phyloP scores from a whole-genome alignment of 2,888 invertebrate species.

The Chrysopilus asiliformis region DNA sequence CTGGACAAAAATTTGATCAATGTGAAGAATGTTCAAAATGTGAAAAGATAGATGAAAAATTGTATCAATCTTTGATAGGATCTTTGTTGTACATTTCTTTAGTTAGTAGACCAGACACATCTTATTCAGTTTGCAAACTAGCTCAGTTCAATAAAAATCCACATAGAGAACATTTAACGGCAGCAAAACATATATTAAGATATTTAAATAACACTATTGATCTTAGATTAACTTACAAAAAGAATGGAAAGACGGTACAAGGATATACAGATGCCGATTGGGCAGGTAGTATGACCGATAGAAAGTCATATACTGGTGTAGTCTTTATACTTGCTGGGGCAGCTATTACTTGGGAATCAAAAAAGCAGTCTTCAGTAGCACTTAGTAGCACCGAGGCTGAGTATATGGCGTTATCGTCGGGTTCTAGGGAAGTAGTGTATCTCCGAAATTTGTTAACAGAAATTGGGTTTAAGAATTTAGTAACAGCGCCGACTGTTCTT shows the following conservation, averaged over 20 bases:
- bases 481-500: slow-evolving; percentile 1
- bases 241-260: slow-evolving; percentile 9
- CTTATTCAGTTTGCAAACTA: slow-evolving; percentile 8
- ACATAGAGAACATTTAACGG: slow-evolving; percentile 16
- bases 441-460: slow-evolving; percentile 6
- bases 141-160: slow-evolving; percentile 17
- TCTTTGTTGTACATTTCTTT: slow-evolving; percentile 12
- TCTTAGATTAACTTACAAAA: slow-evolving; percentile 12
- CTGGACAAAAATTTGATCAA: not conserved
- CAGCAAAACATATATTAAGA: slow-evolving; percentile 15
- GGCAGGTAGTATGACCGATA: slow-evolving; percentile 12
- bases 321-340: slow-evolving; percentile 10
- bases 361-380: too few species aligned
- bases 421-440: slow-evolving; percentile 10
- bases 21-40: not conserved
- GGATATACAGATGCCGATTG: slow-evolving; percentile 17
- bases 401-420: too few species aligned
- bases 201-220: too few species aligned
- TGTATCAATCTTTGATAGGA: slow-evolving; percentile 13
- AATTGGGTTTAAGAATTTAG: slow-evolving; percentile 3
- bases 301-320: slow-evolving; percentile 15
- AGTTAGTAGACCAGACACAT: slow-evolving; percentile 12
- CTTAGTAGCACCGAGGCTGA: too few species aligned
- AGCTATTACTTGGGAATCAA: too few species aligned
- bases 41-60: not conserved